phyloP scores from a whole-genome alignment of 2,797 vertebrate species.

The Megaceryle alcyon region DNA sequence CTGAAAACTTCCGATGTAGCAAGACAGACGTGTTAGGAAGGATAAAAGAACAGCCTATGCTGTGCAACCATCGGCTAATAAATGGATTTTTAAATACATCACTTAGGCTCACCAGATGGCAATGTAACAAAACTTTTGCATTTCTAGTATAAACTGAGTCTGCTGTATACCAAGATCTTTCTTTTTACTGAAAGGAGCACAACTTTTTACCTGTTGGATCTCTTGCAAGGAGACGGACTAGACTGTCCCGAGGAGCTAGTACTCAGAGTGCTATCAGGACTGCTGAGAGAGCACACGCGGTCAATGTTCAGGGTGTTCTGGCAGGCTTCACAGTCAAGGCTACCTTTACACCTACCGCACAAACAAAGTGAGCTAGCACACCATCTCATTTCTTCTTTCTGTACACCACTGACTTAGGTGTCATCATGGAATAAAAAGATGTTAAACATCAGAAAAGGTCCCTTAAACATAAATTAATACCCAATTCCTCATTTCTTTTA shows the following conservation, averaged over 20 bases:
- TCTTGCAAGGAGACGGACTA: conserved; percentile 93
- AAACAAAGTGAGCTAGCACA: not conserved
- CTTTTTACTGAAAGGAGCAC: not conserved
- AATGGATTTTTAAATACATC: not conserved
- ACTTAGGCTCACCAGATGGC: not conserved
- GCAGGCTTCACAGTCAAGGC: conserved; percentile 94
- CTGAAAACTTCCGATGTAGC: not conserved
- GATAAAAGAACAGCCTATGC: not conserved
- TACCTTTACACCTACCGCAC: conserved; percentile 89
- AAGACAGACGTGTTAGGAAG: not conserved
- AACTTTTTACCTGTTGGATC: conserved; percentile 88
- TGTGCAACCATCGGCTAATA: not conserved
- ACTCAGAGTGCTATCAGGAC: conserved; percentile 95
- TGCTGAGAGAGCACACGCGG: conserved; percentile 95
- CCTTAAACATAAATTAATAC: not conserved
- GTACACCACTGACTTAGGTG: fast-evolving
- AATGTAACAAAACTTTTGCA: not conserved
- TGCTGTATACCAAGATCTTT: not conserved
- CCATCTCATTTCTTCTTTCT: not conserved
- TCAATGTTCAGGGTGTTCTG: conserved; percentile 96
- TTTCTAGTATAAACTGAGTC: not conserved
- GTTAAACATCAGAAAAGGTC: not conserved
- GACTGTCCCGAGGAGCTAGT: conserved; percentile 94
- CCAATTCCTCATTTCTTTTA: not conserved
- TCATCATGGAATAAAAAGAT: not conserved